Base-by-base conservation (phyloP, 2,113 vertebrate species). In the Hiodon alosoides region DNA sequence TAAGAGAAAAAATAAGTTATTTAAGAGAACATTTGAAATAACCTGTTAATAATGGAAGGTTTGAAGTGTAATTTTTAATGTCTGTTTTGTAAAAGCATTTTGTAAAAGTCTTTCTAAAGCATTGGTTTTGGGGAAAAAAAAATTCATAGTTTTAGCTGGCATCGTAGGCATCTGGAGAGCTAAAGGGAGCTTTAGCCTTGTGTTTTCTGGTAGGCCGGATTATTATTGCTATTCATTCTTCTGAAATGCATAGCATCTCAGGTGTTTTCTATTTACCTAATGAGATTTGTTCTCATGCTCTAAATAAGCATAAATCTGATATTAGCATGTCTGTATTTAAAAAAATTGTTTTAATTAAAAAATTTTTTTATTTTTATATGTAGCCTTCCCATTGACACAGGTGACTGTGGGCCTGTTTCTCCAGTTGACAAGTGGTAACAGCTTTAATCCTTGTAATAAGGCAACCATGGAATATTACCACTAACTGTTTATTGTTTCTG, bases 401-500 rank as follows among this genome's bases (percentile, higher is more conserved):
- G 31, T 31, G 31, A 31, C 31, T 31, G 31, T 31, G 31, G 31
- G 31, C 31, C 31, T 31, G 50, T 53, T 13, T 13, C 50, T 57
- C 11, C 48, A 3, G 11, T 17, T 52, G 48, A 69, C 53, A 50
- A 69, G 67, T 69, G 67, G 13, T 53, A 50, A 69, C 67, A 69
- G 60, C 7, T 14, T 16, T 7, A 5, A 13, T 14, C 60, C 0
- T 16, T 13, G 60, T 5, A 14, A 16, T n/a, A 62, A 62, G 16
- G 6, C 60, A 62, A 47, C 48, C 11, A n/a, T 17, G 51, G n/a
- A 69, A 16, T 54, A 9, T 50, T 69, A 54, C 67, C 51, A 69
- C 14, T n/a, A 69, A 50, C 67, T n/a, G 51, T 69, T 51, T 52
- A 16, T 69, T 69, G 50, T 69, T 69, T 69, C 67, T 52, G 67